Evolutionary conservation across 2,888 invertebrate genomes (phyloP).

Genomic region (Conomelus anceps): DNA sequence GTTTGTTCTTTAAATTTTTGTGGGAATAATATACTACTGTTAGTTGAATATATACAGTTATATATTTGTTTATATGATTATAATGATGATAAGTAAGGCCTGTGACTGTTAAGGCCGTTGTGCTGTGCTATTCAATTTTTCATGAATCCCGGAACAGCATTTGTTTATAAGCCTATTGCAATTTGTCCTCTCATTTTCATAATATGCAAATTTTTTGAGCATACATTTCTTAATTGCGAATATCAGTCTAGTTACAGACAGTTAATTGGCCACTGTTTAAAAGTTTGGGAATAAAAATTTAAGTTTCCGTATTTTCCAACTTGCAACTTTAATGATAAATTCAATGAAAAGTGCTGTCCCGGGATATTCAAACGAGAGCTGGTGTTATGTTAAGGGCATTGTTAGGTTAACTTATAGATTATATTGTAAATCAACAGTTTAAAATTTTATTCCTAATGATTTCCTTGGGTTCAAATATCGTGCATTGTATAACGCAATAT

Average conservation of each 20-base stretch:
- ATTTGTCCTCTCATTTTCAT: neutral
- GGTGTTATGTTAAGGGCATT: constrained; percentile 5
- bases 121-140: constrained; percentile 1
- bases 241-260: neutral
- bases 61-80: constrained; percentile 5
- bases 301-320: neutral
- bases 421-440: constrained; percentile 6
- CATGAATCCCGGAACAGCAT: neutral
- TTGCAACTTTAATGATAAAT: neutral
- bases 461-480: constrained; percentile 4
- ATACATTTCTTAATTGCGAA: neutral
- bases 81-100: neutral
- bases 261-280: neutral
- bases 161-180: neutral
- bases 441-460: neutral
- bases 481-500: neutral
- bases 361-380: constrained; percentile 2
- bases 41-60: constrained; percentile 10
- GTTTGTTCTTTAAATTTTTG: constrained; percentile 8
- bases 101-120: constrained; percentile 2
- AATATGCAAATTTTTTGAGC: neutral
- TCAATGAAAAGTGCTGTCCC: neutral
- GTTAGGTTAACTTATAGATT: constrained; percentile 5
- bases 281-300: neutral
- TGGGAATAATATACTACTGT: constrained; percentile 3